Evolutionary conservation across 1,140 invertebrate species (phyloP).

Genomic region (Chrysoperla carnea): DNA sequence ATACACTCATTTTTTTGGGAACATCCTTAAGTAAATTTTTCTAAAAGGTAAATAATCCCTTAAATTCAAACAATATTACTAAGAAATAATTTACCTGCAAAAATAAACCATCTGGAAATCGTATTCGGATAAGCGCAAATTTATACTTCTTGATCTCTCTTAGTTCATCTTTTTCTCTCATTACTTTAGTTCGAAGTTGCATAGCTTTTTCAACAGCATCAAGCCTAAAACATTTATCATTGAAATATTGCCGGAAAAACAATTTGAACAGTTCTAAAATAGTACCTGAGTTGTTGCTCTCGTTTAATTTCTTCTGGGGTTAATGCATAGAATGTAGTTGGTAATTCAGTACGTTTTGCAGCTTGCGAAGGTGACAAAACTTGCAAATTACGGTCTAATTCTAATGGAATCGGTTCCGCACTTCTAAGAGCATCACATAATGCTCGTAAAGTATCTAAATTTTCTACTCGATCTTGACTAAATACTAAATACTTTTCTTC

Average conservation of each 20-base stretch:
- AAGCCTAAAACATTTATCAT: conserved; percentile 27
- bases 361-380: conserved; percentile 66
- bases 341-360: conserved; percentile 46
- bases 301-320: conserved; percentile 64
- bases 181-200: conserved; percentile 78
- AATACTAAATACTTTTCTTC: conserved; percentile 48
- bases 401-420: conserved; percentile 63
- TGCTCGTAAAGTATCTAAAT: conserved; percentile 38
- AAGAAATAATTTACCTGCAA: conserved; percentile 39
- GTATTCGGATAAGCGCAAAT: conserved; percentile 65
- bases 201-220: conserved; percentile 62
- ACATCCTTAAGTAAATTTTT: too few species aligned
- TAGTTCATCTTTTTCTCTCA: conserved; percentile 74
- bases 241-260: background rate
- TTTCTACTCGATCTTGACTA: conserved; percentile 29
- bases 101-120: conserved; percentile 73
- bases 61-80: too few species aligned
- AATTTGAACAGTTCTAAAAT: background rate
- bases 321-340: conserved; percentile 65
- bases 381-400: conserved; percentile 69
- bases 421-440: conserved; percentile 51
- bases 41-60: too few species aligned
- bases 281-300: conserved; percentile 53
- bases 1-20: too few species aligned
- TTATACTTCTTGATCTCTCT: conserved; percentile 64